These are phyloP conservation scores for Dallia pectoralis DNA, from an alignment of 2,797 vertebrate species.

Conservation along the genomic window DNA sequence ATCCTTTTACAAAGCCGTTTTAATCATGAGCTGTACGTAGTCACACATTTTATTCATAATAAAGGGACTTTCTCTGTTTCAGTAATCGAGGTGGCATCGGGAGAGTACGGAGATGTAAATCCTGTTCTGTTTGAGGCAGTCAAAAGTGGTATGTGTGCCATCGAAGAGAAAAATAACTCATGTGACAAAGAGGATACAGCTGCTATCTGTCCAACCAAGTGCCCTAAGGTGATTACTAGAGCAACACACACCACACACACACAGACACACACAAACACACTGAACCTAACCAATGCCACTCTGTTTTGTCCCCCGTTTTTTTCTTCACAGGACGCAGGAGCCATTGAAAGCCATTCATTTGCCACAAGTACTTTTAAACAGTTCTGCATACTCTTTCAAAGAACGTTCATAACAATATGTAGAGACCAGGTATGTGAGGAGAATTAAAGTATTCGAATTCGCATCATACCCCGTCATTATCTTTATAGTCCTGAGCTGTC, in stretches of 20 bases:
- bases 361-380: slow-evolving; percentile 88
- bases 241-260: neutral
- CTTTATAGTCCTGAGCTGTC: too few species aligned
- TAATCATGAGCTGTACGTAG: neutral
- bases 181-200: slow-evolving; percentile 67
- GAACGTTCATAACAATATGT: slow-evolving; percentile 88
- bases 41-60: neutral
- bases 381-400: slow-evolving; percentile 93
- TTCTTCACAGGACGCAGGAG: slow-evolving; percentile 64
- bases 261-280: neutral
- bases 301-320: neutral
- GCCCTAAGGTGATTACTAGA: slow-evolving; percentile 47
- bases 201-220: slow-evolving; percentile 62
- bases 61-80: neutral
- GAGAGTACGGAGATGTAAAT: slow-evolving; percentile 93
- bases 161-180: slow-evolving; percentile 82
- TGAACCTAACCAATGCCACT: neutral
- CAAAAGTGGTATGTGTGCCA: slow-evolving; percentile 83
- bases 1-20: neutral
- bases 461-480: too few species aligned
- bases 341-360: slow-evolving; percentile 86
- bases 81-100: slow-evolving; percentile 96
- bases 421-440: slow-evolving; percentile 84
- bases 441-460: neutral
- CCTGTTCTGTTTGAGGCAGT: slow-evolving; percentile 88